Conservation (phyloP, 2,888 invertebrate species). For the Catocala nupta region DNA sequence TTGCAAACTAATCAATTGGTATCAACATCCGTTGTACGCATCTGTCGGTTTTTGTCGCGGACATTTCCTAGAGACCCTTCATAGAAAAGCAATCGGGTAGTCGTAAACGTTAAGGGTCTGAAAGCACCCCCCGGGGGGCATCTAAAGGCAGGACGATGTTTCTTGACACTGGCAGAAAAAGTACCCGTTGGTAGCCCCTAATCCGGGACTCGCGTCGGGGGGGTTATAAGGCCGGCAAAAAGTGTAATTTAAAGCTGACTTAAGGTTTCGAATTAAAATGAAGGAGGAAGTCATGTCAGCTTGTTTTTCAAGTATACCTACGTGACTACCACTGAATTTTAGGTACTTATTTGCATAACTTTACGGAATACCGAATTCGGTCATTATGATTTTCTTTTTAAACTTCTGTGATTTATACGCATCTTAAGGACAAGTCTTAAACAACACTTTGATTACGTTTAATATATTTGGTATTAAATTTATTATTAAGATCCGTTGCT, state of each 20-base stretch:
- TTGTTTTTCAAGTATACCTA: slow-evolving; percentile 39
- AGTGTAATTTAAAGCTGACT: slow-evolving; percentile 86
- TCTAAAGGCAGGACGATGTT: slow-evolving; percentile 83
- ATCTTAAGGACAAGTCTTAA: too few species aligned
- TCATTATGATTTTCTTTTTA: too few species aligned
- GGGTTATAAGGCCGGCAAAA: slow-evolving; percentile 83
- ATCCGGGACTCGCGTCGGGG: slow-evolving; percentile 79
- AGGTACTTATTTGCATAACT: slow-evolving; percentile 18
- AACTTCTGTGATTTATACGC: too few species aligned
- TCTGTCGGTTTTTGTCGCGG: slow-evolving; percentile 80
- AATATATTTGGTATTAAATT: too few species aligned
- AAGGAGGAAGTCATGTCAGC: slow-evolving; percentile 64
- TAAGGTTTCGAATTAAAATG: slow-evolving; percentile 87
- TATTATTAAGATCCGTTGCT: too few species aligned
- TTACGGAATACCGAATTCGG: slow-evolving; percentile 7
- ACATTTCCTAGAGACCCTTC: slow-evolving; percentile 79
- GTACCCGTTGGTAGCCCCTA: slow-evolving; percentile 79
- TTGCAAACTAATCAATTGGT: slow-evolving; percentile 70
- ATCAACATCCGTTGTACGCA: slow-evolving; percentile 73
- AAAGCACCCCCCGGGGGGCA: slow-evolving; percentile 87
- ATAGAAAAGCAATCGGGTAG: slow-evolving; percentile 89
- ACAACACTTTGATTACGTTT: too few species aligned
- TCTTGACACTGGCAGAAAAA: slow-evolving; percentile 84
- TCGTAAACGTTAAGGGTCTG: slow-evolving; percentile 89
- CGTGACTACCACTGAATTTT: slow-evolving; percentile 27